A percentile compares a stretch with the other conserved stretches of the same genome.
Conservation (phyloP, 2,113 vertebrate genomes). For the Halcyon senegalensis region DNA sequence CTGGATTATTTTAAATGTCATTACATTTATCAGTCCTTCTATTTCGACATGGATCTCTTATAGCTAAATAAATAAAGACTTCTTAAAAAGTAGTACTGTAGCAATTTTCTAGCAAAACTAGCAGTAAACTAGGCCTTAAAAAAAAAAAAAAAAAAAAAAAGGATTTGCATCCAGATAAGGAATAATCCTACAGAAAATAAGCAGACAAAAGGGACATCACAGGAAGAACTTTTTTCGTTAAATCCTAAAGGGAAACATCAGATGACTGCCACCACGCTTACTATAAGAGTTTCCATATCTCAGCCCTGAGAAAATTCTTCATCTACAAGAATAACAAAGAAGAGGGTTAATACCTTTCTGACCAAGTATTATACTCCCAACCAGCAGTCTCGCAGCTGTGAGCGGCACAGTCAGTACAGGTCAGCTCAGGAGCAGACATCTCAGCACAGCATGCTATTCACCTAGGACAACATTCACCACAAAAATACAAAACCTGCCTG, state of each 20-base stretch:
- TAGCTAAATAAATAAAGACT: slow-evolving; percentile 4
- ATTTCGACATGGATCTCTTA: neutral
- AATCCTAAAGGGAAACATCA: neutral
- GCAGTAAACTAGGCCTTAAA: neutral
- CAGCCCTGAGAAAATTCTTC: neutral
- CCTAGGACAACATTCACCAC: neutral
- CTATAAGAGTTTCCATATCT: neutral
- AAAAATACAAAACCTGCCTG: neutral
- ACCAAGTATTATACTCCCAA: neutral
- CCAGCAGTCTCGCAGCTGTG: neutral
- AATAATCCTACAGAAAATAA: neutral
- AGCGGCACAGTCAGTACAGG: neutral
- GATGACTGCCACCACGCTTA: neutral
- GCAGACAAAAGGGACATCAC: neutral
- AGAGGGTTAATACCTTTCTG: neutral
- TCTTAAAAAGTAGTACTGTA: neutral
- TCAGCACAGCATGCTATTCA: neutral
- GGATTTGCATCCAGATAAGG: neutral
- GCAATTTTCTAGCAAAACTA: neutral
- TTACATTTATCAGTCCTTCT: slow-evolving; percentile 27
- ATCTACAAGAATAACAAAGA: neutral
- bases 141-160: neutral
- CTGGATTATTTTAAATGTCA: slow-evolving; percentile 28
- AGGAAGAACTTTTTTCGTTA: neutral
- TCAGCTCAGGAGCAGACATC: neutral